These are phyloP conservation scores for Motacilla tschutschensis DNA, from an alignment of 2,113 vertebrate species.

Conservation along the genomic window DNA sequence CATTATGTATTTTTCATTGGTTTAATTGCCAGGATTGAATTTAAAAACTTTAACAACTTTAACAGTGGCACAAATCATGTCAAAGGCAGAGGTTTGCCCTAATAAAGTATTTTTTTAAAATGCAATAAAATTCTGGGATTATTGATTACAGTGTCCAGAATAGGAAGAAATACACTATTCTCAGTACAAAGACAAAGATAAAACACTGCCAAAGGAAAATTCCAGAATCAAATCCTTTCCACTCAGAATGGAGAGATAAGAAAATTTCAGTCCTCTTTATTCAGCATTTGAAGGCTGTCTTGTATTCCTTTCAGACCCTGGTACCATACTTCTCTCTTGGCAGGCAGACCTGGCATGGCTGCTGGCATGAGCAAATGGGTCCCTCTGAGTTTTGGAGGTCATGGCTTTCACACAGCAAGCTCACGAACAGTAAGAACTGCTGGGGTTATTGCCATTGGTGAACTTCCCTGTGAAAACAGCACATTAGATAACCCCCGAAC, in stretches of 20 bases:
- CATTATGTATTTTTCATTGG: background rate
- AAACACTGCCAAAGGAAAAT: background rate
- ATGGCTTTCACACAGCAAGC: background rate
- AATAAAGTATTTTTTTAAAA: background rate
- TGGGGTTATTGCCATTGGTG: constrained; percentile 44
- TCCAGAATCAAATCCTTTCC: background rate
- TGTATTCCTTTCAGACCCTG: background rate
- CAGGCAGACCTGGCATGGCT: background rate
- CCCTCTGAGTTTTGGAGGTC: constrained; percentile 19
- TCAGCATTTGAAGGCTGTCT: background rate
- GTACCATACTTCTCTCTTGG: background rate
- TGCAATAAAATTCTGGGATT: background rate
- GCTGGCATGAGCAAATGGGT: constrained; percentile 13
- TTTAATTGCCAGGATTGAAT: background rate
- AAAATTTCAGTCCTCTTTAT: background rate
- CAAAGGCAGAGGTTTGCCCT: constrained; percentile 26
- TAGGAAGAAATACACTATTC: background rate
- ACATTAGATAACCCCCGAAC: constrained; percentile 31
- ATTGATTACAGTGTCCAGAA: background rate
- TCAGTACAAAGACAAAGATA: background rate
- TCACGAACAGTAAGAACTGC: constrained; percentile 32
- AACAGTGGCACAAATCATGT: background rate
- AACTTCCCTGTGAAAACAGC: constrained; percentile 50
- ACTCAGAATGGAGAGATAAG: background rate
- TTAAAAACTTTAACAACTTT: background rate